Evolutionary conservation across 2,888 invertebrate species (phyloP).

Genomic region (Agrochola circellaris): DNA sequence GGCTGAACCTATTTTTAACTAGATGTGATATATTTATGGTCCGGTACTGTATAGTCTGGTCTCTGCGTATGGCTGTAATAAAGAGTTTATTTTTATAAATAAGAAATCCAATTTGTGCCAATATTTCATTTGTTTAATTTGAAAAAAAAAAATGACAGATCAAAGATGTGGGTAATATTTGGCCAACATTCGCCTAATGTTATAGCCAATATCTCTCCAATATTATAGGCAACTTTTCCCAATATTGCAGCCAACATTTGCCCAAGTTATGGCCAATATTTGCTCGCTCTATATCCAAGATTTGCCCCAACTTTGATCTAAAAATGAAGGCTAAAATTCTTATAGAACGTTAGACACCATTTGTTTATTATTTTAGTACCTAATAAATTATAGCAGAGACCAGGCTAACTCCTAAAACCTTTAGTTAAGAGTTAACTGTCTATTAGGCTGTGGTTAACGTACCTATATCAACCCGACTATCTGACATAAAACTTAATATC

Average conservation of each 20-base stretch:
- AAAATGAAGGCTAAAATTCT: not conserved
- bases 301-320: not conserved
- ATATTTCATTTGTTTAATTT: no score
- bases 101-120: not conserved
- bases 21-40: not conserved
- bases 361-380: not conserved
- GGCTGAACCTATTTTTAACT: not conserved
- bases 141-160: not conserved
- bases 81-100: not conserved
- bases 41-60: not conserved
- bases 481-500: slow-evolving; percentile 31
- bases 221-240: not conserved
- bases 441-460: slow-evolving; percentile 31
- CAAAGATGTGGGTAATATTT: not conserved
- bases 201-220: not conserved
- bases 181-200: not conserved
- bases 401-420: not conserved
- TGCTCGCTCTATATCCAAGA: not conserved
- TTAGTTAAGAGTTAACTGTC: not conserved
- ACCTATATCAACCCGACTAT: slow-evolving; percentile 22
- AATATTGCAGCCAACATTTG: not conserved
- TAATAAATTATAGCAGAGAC: slow-evolving; percentile 5
- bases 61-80: not conserved
- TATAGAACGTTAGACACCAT: not conserved
- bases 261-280: not conserved